phyloP scores from a whole-genome alignment of 2,888 invertebrate species.

The Odontocolon sp. region DNA sequence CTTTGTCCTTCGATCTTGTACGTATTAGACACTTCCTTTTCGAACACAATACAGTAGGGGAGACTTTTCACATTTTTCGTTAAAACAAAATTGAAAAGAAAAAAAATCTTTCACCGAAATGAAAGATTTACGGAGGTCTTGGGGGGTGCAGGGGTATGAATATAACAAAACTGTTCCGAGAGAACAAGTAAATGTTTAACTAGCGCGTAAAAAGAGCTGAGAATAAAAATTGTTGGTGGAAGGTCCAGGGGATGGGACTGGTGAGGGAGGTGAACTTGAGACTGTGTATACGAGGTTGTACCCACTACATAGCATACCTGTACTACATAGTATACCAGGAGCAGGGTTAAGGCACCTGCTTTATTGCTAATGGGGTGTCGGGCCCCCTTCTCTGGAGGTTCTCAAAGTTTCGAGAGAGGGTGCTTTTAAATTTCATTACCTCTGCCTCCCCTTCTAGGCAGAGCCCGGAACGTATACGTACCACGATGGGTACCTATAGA shows the following conservation, averaged over 20 bases:
- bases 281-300: slow-evolving; percentile 21
- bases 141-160: background rate
- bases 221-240: slow-evolving; percentile 29
- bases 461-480: slow-evolving; percentile 15
- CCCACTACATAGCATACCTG: slow-evolving; percentile 43
- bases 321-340: background rate
- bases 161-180: background rate
- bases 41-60: background rate
- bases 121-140: slow-evolving; percentile 17
- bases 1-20: slow-evolving; percentile 3
- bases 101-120: slow-evolving; percentile 8
- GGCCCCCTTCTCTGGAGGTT: slow-evolving; percentile 61
- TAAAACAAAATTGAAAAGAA: slow-evolving; percentile 7
- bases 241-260: slow-evolving; percentile 19
- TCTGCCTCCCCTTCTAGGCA: slow-evolving; percentile 46
- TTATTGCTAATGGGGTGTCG: slow-evolving; percentile 77
- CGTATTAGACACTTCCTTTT: background rate
- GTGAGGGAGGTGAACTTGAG: slow-evolving; percentile 31
- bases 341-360: slow-evolving; percentile 65
- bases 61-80: background rate
- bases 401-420: slow-evolving; percentile 68
- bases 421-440: slow-evolving; percentile 77
- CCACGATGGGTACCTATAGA: slow-evolving; percentile 74
- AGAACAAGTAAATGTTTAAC: slow-evolving; percentile 36
- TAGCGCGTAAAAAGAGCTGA: slow-evolving; percentile 10